Evolutionary conservation across 2,888 invertebrate species (phyloP).

Genomic region (Agrypnus murinus): DNA sequence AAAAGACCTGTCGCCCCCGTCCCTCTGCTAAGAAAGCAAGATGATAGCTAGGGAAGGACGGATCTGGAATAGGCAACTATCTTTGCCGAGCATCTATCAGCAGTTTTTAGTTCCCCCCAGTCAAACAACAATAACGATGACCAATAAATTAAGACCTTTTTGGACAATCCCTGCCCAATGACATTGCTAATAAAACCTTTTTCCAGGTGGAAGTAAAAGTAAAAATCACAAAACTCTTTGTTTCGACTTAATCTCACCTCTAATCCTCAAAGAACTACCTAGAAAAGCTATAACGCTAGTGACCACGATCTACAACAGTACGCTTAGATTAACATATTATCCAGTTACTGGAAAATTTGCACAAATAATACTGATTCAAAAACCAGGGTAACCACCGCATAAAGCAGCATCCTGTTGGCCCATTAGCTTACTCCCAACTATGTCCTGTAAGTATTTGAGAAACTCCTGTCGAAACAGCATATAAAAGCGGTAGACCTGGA

Average conservation of each 20-base stretch:
- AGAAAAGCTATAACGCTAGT: constrained; percentile 6
- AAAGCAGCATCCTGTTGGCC: background rate
- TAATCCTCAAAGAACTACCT: constrained; percentile 4
- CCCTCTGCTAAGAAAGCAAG: too few relatives aligned
- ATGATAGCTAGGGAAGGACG: too few relatives aligned
- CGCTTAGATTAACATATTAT: background rate
- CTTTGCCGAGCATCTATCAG: too few relatives aligned
- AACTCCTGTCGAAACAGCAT: constrained; percentile 3
- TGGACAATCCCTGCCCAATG: too few relatives aligned
- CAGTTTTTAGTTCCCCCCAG: too few relatives aligned
- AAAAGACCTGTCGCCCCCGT: too few relatives aligned
- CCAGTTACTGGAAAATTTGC: constrained; percentile 3
- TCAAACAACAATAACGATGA: too few relatives aligned
- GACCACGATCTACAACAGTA: background rate
- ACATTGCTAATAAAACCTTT: too few relatives aligned
- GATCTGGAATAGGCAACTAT: too few relatives aligned
- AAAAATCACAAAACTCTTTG: constrained; percentile 6
- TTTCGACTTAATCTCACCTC: background rate
- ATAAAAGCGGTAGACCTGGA: background rate
- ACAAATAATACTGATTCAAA: background rate
- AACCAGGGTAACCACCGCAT: background rate
- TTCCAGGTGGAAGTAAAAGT: background rate
- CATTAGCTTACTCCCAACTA: background rate
- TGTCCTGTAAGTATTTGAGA: constrained; percentile 4
- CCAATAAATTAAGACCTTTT: too few relatives aligned